Evolutionary conservation across 2,113 vertebrate species (phyloP).

Genomic region (Neofelis nebulosa): DNA sequence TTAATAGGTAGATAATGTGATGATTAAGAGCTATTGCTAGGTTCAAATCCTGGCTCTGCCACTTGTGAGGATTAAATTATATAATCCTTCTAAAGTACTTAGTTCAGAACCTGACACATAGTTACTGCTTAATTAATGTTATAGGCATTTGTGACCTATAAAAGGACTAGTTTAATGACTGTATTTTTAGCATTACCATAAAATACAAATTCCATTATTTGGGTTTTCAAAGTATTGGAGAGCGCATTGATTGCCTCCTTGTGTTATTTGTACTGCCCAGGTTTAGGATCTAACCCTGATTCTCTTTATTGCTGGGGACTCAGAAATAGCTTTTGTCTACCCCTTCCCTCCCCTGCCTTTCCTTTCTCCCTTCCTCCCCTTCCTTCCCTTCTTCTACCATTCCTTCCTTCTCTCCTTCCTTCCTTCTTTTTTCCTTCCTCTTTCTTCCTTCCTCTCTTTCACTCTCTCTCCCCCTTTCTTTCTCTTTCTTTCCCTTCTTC

Average conservation of each 20-base stretch:
- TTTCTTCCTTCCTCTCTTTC: no score
- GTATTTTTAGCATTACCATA: neutral
- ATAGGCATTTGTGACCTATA: neutral
- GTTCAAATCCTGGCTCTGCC: neutral
- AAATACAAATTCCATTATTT: neutral
- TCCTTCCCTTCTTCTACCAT: no score
- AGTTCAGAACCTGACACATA: neutral
- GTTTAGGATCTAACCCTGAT: neutral
- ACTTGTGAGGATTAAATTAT: constrained; percentile 38
- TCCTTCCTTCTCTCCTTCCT: no score
- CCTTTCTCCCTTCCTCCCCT: neutral
- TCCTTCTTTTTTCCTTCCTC: no score
- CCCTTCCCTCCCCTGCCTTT: neutral
- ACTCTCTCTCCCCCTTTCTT: neutral
- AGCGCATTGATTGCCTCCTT: neutral
- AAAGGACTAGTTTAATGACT: neutral
- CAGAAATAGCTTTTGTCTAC: neutral
- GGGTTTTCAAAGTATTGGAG: neutral
- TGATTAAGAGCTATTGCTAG: neutral
- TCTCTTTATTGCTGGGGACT: neutral
- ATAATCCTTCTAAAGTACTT: constrained; percentile 31
- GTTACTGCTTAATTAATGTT: constrained; percentile 1
- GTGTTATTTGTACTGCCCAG: neutral
- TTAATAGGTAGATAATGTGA: neutral
- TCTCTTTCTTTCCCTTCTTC: neutral